Conservation (phyloP, 2,888 invertebrate genomes). For the Campoplex capitator region DNA sequence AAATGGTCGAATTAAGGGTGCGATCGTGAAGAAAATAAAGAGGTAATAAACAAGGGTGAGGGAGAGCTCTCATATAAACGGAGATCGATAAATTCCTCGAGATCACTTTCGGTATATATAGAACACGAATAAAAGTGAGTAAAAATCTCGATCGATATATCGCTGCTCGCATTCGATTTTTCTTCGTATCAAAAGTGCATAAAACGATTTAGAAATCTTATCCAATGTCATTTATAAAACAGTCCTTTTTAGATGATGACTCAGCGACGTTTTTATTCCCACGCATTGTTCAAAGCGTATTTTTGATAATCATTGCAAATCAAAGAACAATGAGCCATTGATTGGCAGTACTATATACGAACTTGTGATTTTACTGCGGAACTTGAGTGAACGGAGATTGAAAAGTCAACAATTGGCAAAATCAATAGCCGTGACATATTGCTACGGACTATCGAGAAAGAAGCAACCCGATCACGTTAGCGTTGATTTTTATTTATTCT, state of each 20-base stretch:
- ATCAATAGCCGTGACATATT: conserved; percentile 51
- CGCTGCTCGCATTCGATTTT: neutral
- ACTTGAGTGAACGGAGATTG: neutral
- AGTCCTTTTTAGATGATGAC: neutral
- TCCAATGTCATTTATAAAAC: neutral
- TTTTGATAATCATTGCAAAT: neutral
- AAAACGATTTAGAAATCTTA: conserved; percentile 1
- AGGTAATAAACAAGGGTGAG: conserved; percentile 1
- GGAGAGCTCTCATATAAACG: neutral
- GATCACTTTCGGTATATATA: neutral
- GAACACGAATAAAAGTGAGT: neutral
- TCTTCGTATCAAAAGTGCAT: neutral
- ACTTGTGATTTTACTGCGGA: neutral
- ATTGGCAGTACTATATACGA: neutral
- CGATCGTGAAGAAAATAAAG: conserved; percentile 7
- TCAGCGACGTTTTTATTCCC: neutral
- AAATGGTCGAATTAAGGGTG: conserved; percentile 63
- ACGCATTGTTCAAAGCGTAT: neutral
- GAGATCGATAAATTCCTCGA: conserved; percentile 25
- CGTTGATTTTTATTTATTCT: conserved; percentile 2
- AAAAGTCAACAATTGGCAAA: conserved; percentile 53
- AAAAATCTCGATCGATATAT: neutral
- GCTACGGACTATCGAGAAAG: neutral
- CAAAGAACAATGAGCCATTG: neutral
- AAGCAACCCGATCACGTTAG: neutral